These are phyloP conservation scores for Orthonyx spaldingii DNA, from an alignment of 2,113 vertebrate species.

Conservation along the genomic window DNA sequence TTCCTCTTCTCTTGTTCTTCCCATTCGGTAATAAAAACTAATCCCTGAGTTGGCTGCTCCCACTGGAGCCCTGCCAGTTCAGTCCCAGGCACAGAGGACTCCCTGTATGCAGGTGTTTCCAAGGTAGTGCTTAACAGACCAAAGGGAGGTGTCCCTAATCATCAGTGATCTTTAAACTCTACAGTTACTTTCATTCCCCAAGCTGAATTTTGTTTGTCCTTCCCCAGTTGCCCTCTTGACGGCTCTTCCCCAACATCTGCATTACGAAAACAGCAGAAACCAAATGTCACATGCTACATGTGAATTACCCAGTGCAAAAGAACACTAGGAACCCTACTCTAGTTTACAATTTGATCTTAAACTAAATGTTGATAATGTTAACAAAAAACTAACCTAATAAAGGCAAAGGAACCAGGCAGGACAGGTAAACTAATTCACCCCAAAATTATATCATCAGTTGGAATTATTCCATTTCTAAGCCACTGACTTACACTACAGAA, in stretches of 20 bases:
- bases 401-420: not conserved
- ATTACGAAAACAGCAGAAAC: not conserved
- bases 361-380: not conserved
- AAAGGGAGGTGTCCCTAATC: not conserved
- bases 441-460: not conserved
- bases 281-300: accelerated
- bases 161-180: not conserved
- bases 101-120: not conserved
- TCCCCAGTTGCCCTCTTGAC: not conserved
- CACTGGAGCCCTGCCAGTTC: not conserved
- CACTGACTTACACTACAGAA: not conserved
- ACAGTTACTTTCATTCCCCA: not conserved
- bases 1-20: not conserved
- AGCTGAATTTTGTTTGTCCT: not conserved
- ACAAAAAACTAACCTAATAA: not conserved
- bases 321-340: not conserved
- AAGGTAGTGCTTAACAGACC: not conserved
- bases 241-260: not conserved
- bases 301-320: not conserved
- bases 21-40: not conserved
- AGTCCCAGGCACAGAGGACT: not conserved
- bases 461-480: not conserved
- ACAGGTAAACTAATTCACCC: not conserved
- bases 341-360: not conserved
- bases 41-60: not conserved